Percentiles rank a stretch among this genome's conserved stretches.
phyloP scores from a whole-genome alignment of 2,113 vertebrate species.

The Cololabis saira region DNA sequence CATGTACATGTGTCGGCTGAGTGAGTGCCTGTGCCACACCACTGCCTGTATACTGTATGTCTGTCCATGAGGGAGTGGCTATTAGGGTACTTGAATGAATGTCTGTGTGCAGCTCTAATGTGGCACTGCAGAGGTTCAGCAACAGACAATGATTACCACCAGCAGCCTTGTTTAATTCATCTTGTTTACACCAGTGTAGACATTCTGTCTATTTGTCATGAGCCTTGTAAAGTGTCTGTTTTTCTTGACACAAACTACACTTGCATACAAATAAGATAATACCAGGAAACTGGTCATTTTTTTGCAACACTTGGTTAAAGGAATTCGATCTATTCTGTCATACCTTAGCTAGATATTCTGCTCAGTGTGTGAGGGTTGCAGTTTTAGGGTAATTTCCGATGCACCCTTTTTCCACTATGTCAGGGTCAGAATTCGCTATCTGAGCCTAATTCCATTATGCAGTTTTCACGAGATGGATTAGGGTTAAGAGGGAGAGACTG shows the following conservation, averaged over 20 bases:
- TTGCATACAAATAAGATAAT: conserved; percentile 21
- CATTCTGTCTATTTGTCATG: conserved; percentile 26
- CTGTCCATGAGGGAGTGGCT: conserved; percentile 4
- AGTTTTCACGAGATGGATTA: conserved; percentile 69
- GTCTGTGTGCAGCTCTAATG: conserved; percentile 17
- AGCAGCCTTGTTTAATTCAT: conserved; percentile 62
- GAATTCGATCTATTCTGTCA: conserved; percentile 22
- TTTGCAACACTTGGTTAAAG: conserved; percentile 18
- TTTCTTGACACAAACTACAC: conserved; percentile 17
- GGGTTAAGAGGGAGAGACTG: conserved; percentile 48
- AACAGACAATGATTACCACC: conserved; percentile 60
- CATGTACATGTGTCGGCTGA: conserved; percentile 13
- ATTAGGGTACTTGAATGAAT: conserved; percentile 12
- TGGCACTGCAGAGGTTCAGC: conserved; percentile 41
- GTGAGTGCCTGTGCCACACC: conserved; percentile 1
- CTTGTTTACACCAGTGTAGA: conserved; percentile 52
- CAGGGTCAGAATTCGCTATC: conserved; percentile 57
- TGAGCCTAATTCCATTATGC: conserved; percentile 72
- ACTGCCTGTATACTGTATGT: conserved; percentile 1
- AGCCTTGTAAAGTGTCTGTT: conserved; percentile 19
- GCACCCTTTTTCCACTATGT: conserved; percentile 32
- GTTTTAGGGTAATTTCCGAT: conserved; percentile 56
- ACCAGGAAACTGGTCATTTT: conserved; percentile 27
- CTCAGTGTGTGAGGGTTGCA: conserved; percentile 26
- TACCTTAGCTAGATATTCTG: conserved; percentile 34